Evolutionary conservation across 2,797 vertebrate species (phyloP).

Genomic region (Labeo calbasu): DNA sequence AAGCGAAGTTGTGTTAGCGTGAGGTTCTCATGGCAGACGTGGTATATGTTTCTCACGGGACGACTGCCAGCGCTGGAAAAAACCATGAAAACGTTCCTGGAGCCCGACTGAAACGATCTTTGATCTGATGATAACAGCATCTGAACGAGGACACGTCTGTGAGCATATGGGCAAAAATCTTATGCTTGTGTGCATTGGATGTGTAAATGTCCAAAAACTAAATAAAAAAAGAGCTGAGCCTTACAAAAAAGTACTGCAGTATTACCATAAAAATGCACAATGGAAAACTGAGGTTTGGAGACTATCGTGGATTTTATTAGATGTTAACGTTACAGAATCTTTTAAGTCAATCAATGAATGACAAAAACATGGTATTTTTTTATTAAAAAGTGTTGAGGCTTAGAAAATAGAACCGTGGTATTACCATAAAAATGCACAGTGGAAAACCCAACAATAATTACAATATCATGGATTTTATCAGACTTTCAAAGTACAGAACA

Average conservation of each 20-base stretch:
- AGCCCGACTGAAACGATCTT: background rate
- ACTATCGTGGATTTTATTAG: background rate
- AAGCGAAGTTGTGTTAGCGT: background rate
- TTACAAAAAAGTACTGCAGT: background rate
- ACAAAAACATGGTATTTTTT: background rate
- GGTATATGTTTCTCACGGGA: conserved; percentile 13
- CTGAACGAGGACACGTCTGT: background rate
- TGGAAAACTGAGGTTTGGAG: background rate
- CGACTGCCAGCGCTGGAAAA: conserved; percentile 27
- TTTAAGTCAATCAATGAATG: background rate
- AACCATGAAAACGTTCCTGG: background rate
- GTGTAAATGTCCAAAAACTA: background rate
- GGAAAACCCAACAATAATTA: background rate
- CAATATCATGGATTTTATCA: background rate
- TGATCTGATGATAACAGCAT: conserved; percentile 30
- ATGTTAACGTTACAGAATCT: background rate
- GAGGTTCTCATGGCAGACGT: background rate
- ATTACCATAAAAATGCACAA: background rate
- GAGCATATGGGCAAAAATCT: background rate
- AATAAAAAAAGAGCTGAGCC: background rate
- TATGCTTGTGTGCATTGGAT: background rate
- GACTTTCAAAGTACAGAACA: background rate
- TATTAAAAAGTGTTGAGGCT: background rate
- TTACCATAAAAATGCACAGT: background rate
- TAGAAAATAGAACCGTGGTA: background rate